Conservation (phyloP, 2,888 invertebrate genomes). For the Parnassius orleans region DNA sequence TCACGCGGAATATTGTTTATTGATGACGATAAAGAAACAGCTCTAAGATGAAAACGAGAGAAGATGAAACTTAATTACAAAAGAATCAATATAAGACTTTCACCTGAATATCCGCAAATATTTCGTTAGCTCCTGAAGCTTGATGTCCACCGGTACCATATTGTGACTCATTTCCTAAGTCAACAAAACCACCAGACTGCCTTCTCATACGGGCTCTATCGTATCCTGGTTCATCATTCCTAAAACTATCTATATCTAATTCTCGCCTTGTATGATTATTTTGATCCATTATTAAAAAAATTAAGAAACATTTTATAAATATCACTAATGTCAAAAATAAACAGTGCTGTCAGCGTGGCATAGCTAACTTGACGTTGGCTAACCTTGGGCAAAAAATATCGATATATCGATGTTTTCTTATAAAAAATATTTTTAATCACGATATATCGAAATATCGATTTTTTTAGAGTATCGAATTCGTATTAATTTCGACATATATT, state of each 20-base stretch:
- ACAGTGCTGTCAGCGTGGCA: slow-evolving; percentile 7
- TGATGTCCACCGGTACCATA: slow-evolving; percentile 91
- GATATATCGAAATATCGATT: no score
- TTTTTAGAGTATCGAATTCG: no score
- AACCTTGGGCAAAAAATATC: no score
- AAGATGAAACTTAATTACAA: neutral
- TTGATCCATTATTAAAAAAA: slow-evolving; percentile 55
- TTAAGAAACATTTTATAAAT: slow-evolving; percentile 29
- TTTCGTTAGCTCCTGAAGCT: slow-evolving; percentile 92
- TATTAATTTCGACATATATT: no score
- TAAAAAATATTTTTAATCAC: no score
- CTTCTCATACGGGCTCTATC: slow-evolving; percentile 79
- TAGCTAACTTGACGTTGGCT: no score
- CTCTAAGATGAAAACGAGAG: neutral
- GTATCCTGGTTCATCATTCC: slow-evolving; percentile 69
- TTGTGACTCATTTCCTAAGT: slow-evolving; percentile 87
- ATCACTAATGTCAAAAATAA: slow-evolving; percentile 13
- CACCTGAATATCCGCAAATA: slow-evolving; percentile 95
- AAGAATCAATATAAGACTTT: neutral
- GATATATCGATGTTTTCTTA: no score
- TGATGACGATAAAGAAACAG: neutral
- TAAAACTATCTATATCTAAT: slow-evolving; percentile 68
- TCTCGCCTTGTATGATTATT: slow-evolving; percentile 59
- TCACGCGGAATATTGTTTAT: no score
- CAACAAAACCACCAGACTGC: slow-evolving; percentile 88